A percentile compares a stretch with the other conserved stretches of the same genome.
phyloP scores from a whole-genome alignment of 2,113 vertebrate genomes.

The Microcebus lehilahytsara region DNA sequence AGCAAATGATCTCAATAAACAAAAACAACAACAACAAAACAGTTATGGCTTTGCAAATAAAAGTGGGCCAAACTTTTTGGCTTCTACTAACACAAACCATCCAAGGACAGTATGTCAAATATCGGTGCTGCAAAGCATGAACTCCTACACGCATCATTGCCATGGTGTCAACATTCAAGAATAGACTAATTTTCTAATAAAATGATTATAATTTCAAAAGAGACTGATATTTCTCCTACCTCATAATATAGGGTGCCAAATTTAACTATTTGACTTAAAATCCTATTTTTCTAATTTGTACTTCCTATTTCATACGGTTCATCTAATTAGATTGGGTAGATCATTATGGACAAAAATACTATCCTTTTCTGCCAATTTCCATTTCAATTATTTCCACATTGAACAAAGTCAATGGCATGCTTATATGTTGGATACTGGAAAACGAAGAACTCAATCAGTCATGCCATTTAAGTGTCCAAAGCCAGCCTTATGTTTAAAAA shows the following conservation, averaged over 20 bases:
- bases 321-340: background rate
- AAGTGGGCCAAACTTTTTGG: background rate
- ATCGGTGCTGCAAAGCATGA: background rate
- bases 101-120: background rate
- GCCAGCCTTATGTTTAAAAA: background rate
- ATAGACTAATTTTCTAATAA: background rate
- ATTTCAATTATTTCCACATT: slow-evolving; percentile 10
- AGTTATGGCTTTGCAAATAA: background rate
- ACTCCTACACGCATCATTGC: background rate
- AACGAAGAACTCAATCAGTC: background rate
- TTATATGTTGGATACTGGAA: background rate
- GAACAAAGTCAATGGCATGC: background rate
- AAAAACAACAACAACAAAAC: background rate
- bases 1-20: background rate
- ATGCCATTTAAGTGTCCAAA: background rate
- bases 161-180: background rate
- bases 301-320: background rate
- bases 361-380: background rate
- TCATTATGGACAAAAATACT: background rate
- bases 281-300: background rate
- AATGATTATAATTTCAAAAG: background rate
- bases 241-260: background rate
- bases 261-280: background rate
- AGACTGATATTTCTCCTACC: background rate
- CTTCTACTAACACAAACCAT: background rate